These are phyloP conservation scores for Amphilophus citrinellus DNA, from an alignment of 2,113 vertebrate species.

Conservation along the genomic window DNA sequence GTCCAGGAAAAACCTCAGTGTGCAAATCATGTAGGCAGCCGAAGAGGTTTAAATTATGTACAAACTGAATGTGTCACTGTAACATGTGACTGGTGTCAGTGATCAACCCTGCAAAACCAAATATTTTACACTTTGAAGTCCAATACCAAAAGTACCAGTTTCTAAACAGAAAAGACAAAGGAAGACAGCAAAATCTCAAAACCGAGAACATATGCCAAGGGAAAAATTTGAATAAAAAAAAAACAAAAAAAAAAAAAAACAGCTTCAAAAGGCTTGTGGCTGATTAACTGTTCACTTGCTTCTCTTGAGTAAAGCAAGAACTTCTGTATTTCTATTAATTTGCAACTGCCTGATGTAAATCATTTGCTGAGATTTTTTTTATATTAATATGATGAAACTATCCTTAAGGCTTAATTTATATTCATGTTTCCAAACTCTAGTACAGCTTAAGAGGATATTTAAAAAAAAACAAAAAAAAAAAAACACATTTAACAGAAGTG, in stretches of 20 bases:
- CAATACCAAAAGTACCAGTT: neutral
- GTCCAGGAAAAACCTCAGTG: constrained; percentile 13
- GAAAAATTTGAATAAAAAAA: neutral
- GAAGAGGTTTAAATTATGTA: too few relatives aligned
- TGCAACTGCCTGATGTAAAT: neutral
- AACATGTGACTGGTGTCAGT: too few relatives aligned
- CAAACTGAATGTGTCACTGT: too few relatives aligned
- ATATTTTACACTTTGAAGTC: neutral
- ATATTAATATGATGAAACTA: neutral
- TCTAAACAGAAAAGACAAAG: neutral
- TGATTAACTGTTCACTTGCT: neutral
- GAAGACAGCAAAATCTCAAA: neutral
- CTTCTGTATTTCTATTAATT: neutral
- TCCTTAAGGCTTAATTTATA: neutral
- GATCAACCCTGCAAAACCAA: neutral
- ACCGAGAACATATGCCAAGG: neutral
- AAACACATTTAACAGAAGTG: neutral
- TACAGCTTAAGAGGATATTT: neutral
- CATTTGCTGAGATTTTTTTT: too few relatives aligned
- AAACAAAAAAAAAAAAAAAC: neutral
- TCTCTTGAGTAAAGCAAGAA: neutral
- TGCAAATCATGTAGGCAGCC: neutral
- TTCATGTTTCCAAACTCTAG: neutral
- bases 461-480: neutral
- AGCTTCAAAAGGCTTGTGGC: neutral